Percentiles rank a stretch among this genome's conserved stretches.
Evolutionary conservation across 37 sponge, comb jelly and placozoan species (phyloP).

Genomic region (Aplysina aerophoba): DNA sequence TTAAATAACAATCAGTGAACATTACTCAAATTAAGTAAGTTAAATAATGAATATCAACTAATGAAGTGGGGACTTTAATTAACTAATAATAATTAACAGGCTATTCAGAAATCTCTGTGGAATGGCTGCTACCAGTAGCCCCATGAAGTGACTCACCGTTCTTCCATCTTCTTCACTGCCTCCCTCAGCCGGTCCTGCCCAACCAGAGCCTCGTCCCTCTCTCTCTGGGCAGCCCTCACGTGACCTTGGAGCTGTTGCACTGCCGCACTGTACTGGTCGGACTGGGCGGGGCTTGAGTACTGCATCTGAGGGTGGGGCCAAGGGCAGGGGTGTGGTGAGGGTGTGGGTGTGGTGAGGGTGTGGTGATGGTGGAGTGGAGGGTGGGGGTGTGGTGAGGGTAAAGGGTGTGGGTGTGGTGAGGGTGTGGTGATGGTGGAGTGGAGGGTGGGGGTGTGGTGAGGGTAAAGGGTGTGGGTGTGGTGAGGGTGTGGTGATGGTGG

Average conservation of each 20-base stretch:
- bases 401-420: no score
- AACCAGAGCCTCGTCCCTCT: constrained; percentile 55
- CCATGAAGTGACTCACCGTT: constrained; percentile 34
- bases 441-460: no score
- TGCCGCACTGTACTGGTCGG: constrained; percentile 14
- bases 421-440: neutral
- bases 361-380: neutral
- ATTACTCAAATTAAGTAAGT: no score
- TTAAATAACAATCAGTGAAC: no score
- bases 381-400: no score
- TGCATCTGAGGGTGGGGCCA: constrained; percentile 12
- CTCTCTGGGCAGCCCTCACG: constrained; percentile 66
- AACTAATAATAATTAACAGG: no score
- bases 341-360: no score
- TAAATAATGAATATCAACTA: no score
- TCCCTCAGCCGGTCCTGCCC: constrained; percentile 39
- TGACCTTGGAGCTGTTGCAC: constrained; percentile 56
- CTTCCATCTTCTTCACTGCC: constrained; percentile 32
- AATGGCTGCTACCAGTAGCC: no score
- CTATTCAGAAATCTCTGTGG: no score
- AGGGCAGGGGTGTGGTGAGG: neutral
- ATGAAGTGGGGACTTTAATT: no score
- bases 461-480: no score
- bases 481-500: neutral
- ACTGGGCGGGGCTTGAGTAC: constrained; percentile 45